phyloP scores from a whole-genome alignment of 2,888 invertebrate species.

The Dastarcus helophoroides region DNA sequence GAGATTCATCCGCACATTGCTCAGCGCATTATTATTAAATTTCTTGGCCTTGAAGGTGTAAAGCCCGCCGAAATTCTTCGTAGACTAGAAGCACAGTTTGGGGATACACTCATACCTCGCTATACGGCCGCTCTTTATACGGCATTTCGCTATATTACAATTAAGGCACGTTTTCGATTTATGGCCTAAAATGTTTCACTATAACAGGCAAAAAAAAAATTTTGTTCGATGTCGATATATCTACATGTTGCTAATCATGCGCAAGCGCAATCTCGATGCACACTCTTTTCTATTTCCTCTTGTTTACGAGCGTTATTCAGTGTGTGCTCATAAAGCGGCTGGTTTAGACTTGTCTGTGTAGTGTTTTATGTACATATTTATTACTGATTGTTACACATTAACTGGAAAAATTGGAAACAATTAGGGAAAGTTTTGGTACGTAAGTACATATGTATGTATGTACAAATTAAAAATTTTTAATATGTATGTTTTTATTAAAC shows the following conservation, averaged over 20 bases:
- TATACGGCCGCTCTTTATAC: too few species aligned
- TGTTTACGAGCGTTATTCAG: constrained; percentile 13
- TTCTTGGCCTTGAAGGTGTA: too few species aligned
- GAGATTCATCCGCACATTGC: too few species aligned
- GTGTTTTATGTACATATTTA: constrained; percentile 19
- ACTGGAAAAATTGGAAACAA: constrained; percentile 19
- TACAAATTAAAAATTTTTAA: constrained; percentile 10
- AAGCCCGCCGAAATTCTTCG: too few species aligned
- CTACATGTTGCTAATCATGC: constrained; percentile 4
- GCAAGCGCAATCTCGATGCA: constrained; percentile 4
- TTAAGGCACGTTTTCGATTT: too few species aligned
- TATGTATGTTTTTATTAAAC: constrained; percentile 6
- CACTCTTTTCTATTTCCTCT: constrained; percentile 11
- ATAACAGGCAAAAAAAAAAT: too few species aligned
- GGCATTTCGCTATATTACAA: too few species aligned
- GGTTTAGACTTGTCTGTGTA: constrained; percentile 16
- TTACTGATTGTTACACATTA: too few species aligned
- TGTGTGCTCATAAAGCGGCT: constrained; percentile 12
- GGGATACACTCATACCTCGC: too few species aligned
- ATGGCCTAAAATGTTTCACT: too few species aligned
- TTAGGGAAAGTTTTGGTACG: constrained; percentile 18
- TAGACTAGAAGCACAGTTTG: too few species aligned
- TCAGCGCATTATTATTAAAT: too few species aligned
- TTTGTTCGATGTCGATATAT: constrained; percentile 4
- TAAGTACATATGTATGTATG: constrained; percentile 9